These are phyloP conservation scores for Aphrophora alni DNA, from an alignment of 2,888 invertebrate species.

Conservation along the genomic window DNA sequence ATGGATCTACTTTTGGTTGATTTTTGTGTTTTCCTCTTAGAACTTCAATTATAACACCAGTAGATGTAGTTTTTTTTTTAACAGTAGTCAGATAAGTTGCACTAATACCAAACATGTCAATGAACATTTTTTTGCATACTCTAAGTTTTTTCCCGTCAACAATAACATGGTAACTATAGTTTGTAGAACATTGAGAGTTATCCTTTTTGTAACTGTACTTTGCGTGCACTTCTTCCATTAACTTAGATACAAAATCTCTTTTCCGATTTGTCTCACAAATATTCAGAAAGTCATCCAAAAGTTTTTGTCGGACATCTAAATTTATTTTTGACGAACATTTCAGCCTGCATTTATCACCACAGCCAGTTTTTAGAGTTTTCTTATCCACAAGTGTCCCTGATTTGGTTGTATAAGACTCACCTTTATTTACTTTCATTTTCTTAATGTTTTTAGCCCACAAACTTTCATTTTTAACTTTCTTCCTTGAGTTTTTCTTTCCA, in stretches of 20 bases:
- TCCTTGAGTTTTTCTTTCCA: slow-evolving; percentile 2
- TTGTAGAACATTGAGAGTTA: background rate
- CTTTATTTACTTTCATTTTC: slow-evolving; percentile 22
- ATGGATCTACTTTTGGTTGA: background rate
- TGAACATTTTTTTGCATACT: slow-evolving; percentile 25
- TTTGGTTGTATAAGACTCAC: slow-evolving; percentile 22
- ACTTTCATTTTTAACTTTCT: slow-evolving; percentile 22
- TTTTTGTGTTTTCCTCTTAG: slow-evolving; percentile 12
- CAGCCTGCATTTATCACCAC: slow-evolving; percentile 21
- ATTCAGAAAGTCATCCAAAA: slow-evolving; percentile 11
- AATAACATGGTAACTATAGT: slow-evolving; percentile 13
- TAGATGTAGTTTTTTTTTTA: slow-evolving; percentile 10
- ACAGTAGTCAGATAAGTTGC: slow-evolving; percentile 25
- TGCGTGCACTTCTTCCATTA: slow-evolving; percentile 22
- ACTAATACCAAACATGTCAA: slow-evolving; percentile 15
- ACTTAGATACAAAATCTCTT: slow-evolving; percentile 26
- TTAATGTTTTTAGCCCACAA: slow-evolving; percentile 23
- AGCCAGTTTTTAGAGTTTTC: slow-evolving; percentile 22
- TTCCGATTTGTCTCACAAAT: background rate
- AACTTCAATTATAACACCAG: background rate
- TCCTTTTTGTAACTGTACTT: slow-evolving; percentile 25
- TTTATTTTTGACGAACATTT: slow-evolving; percentile 17
- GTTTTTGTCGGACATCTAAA: background rate
- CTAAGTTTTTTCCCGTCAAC: background rate
- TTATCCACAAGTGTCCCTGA: slow-evolving; percentile 17